Evolutionary conservation across 2,888 invertebrate genomes (phyloP), one percentile per base, ranked within the genome.

Genomic region (Oxycera nigricornis): DNA sequence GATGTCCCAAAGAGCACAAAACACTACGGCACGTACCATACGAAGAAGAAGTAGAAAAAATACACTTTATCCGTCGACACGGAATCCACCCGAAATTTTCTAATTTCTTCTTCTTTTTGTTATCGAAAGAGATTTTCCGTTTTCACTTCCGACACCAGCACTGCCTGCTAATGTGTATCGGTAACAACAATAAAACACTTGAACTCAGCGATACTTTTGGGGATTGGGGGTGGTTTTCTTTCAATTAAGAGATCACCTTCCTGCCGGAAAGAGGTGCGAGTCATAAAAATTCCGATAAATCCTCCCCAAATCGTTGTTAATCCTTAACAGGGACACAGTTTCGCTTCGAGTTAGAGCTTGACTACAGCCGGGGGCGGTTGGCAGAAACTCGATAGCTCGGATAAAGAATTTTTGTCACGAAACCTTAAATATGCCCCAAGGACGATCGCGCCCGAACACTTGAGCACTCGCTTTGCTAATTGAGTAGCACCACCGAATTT

Each of bases 51-150:
- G 41, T 6, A 65, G 30, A 61, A 4, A 24, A 59, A 62, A 41
- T 17, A 65, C 65, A 65, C 39, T 65, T 65, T 14, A 65, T 24
- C 65, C 39, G 65, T 65, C 65, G 41, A 65, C 65, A 65, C n/a
- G 65, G 30, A 39, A 39, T 65, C 41, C 17, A 41, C 39, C 39
- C 65, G 65, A 65, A 65, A 65, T 65, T 65, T 41, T 41, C 24
- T 35, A 62, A 62, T 62, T 35, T 62, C 39, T 65, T 22, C 24
- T 20, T 20, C 39, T 65, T 30, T 61, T 17, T 17, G 31, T 31
- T 30, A 61, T 31, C 17, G 61, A 26, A 61, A 55, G 20, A 1
- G 20, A 22, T n/a, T 41, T 24, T 41, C 55, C 24, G 20, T 24
- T 22, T 55, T 24, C 20, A 24, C 55, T 31, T 35, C n/a, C 20